Percentiles rank a stretch among this genome's conserved stretches.
Conservation (phyloP, 2,113 vertebrate genomes). For the Anarhynchus alexandrinus region DNA sequence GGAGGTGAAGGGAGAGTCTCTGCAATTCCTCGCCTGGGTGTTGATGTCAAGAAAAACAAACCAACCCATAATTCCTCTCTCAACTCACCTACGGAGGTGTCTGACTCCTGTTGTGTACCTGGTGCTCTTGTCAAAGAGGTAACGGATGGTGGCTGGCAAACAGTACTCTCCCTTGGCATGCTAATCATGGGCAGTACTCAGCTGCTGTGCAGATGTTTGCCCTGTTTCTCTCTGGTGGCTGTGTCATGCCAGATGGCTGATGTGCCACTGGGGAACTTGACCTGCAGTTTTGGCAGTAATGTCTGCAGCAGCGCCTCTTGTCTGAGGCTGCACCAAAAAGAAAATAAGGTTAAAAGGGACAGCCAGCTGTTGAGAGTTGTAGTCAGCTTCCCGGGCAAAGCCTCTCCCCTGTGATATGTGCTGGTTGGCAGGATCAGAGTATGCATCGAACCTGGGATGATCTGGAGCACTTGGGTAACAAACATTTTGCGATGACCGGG, state of each 20-base stretch:
- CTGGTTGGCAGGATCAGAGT: neutral
- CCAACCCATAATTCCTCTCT: neutral
- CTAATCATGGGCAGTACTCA: neutral
- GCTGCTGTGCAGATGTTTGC: neutral
- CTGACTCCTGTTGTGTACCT: neutral
- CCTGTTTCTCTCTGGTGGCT: neutral
- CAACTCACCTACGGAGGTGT: neutral
- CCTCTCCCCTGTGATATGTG: neutral
- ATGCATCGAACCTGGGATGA: fast-evolving
- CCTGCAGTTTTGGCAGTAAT: neutral
- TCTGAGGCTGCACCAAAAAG: neutral
- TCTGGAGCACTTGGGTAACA: neutral
- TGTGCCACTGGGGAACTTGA: neutral
- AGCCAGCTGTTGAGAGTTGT: neutral
- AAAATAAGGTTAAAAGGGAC: neutral
- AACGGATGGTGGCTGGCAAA: fast-evolving
- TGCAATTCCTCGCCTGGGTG: neutral
- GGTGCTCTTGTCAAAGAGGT: neutral
- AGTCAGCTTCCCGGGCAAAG: neutral
- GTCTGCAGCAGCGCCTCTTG: neutral
- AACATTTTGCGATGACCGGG: neutral
- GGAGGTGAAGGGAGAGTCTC: neutral
- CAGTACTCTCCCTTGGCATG: neutral
- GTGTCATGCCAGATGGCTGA: fast-evolving
- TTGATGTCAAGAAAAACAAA: neutral